Percentiles rank a stretch among this genome's conserved stretches.
Evolutionary conservation across 1,140 invertebrate genomes (phyloP).

Genomic region (Achroia grisella): DNA sequence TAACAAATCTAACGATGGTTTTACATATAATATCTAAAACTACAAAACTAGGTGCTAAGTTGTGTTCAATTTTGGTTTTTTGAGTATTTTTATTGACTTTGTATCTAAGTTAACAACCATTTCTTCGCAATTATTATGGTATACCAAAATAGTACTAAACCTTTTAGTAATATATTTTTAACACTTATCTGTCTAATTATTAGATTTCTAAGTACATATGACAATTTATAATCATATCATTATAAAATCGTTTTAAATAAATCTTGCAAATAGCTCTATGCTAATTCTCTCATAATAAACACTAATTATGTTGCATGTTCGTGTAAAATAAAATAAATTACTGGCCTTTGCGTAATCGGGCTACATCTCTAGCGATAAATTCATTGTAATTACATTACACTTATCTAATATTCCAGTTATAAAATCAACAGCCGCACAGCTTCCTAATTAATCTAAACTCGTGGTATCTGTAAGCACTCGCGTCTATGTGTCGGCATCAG

Average conservation of each 20-base stretch:
- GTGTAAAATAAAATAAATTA: constrained; percentile 8
- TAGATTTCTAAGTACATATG: no score
- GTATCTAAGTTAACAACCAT: no score
- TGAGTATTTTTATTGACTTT: no score
- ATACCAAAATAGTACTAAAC: no score
- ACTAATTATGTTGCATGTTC: neutral
- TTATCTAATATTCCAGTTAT: constrained; percentile 11
- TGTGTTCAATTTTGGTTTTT: no score
- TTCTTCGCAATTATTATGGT: no score
- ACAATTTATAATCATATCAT: no score
- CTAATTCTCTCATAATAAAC: neutral
- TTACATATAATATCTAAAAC: no score
- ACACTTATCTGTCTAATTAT: no score
- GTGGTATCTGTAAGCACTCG: constrained; percentile 33
- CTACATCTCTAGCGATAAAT: constrained; percentile 6
- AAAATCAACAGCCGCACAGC: constrained; percentile 6
- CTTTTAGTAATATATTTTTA: no score
- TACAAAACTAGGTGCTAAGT: no score
- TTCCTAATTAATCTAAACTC: constrained; percentile 43
- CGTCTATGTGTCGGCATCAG: constrained; percentile 30
- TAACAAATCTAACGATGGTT: no score
- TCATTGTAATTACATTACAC: constrained; percentile 11
- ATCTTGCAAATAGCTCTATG: neutral
- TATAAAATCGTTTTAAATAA: neutral
- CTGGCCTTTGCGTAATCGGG: neutral